These are phyloP conservation scores for Lasiommata megera DNA, from an alignment of 2,888 invertebrate species.

Conservation along the genomic window DNA sequence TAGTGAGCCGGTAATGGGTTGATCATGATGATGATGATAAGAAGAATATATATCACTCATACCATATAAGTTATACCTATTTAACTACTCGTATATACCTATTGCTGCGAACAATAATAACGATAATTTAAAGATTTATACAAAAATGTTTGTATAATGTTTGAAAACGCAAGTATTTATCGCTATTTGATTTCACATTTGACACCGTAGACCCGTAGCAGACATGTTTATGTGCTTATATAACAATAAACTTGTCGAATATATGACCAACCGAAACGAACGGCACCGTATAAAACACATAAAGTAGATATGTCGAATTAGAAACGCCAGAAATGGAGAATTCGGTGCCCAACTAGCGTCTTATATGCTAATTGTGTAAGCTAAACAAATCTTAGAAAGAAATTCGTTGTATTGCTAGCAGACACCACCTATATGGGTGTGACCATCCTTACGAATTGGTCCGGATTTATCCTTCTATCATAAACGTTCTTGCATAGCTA, in stretches of 20 bases:
- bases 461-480: not conserved
- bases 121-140: constrained; percentile 6
- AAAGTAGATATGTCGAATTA: constrained; percentile 63
- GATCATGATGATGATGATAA: too few relatives aligned
- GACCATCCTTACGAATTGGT: too few relatives aligned
- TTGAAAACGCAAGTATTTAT: constrained; percentile 36
- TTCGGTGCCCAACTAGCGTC: constrained; percentile 48
- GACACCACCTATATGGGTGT: constrained; percentile 14
- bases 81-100: not conserved
- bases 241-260: constrained; percentile 60
- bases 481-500: not conserved
- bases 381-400: constrained; percentile 36
- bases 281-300: constrained; percentile 59
- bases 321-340: constrained; percentile 63
- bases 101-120: not conserved
- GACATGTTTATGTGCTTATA: constrained; percentile 60
- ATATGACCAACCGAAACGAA: constrained; percentile 50
- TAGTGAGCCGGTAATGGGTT: too few relatives aligned
- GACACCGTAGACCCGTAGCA: constrained; percentile 48
- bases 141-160: constrained; percentile 28
- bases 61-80: too few relatives aligned
- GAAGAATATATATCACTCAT: too few relatives aligned
- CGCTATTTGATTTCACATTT: constrained; percentile 49
- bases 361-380: constrained; percentile 70
- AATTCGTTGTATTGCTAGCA: constrained; percentile 45